Evolutionary conservation across 2,113 vertebrate genomes (phyloP), one percentile per base, ranked within the genome.

Genomic region (Carettochelys insculpta): DNA sequence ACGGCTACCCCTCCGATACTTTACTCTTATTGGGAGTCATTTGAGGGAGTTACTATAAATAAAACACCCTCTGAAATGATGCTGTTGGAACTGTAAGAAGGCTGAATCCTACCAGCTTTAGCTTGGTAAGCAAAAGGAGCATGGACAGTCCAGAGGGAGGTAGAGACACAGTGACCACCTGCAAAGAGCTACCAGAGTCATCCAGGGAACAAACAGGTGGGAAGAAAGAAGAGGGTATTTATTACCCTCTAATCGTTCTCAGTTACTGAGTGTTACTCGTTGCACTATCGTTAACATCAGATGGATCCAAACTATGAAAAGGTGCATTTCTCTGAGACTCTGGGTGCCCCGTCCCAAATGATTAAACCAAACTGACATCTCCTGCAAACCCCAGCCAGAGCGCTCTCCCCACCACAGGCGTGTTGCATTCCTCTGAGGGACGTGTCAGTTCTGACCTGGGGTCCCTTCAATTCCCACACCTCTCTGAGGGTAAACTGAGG

Each of bases 281-380:
- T 92, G 94, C n/a, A 65, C 19, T 17, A 20, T 8, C 16, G 8
- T 65, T n/a, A 19, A n/a, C 16, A n/a, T 19, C 58, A n/a, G 58
- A 61, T 65, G 31, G 17, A 90, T 96, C 91, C 95, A 90, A 91
- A 94, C 96, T 83, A 80, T 88, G 88, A 93, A 93, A 88, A 88
- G 90, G 95, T 77, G 77, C 91, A 88, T 3, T 0, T 1, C 1
- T 80, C 88, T 87, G 78, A 91, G 73, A 95, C 41, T 86, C 52
- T 83, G 80, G 71, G 76, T 58, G 4, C 47, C 58, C 43, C 75
- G 50, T 6, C 90, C 52, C 2, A 2, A 0, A 2, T 65, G 61
- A n/a, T 65, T n/a, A 20, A 65, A 65, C 34, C 38, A 38, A 65
- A 65, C n/a, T 20, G 34, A 38, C 17, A 38, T 65, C 34, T 38